These are phyloP conservation scores for Glyptemys insculpta DNA, from an alignment of 2,797 vertebrate species.

Conservation along the genomic window DNA sequence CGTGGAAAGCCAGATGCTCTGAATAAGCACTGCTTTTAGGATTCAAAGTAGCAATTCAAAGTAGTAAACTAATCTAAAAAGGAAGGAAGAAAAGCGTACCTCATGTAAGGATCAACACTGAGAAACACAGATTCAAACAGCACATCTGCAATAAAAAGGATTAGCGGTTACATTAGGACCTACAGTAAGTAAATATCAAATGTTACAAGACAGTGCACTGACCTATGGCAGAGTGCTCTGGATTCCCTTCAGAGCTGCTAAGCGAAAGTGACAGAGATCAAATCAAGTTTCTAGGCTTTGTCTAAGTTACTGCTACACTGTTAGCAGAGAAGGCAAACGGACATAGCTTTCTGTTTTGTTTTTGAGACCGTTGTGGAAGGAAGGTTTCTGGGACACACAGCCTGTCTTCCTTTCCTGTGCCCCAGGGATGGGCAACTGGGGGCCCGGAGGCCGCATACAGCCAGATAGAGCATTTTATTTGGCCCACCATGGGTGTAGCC, in stretches of 20 bases:
- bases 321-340: not conserved
- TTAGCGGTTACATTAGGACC: not conserved
- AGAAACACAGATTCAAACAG: conserved; percentile 91
- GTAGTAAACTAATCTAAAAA: not conserved
- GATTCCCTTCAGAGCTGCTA: not conserved
- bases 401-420: not conserved
- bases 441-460: not conserved
- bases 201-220: not conserved
- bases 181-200: not conserved
- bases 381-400: not conserved
- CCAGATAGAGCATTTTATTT: not conserved
- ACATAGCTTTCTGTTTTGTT: not conserved
- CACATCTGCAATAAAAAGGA: conserved; percentile 85
- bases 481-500: not conserved
- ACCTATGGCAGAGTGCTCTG: not conserved
- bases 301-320: not conserved
- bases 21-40: not conserved
- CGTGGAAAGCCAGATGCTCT: too few relatives aligned
- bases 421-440: not conserved
- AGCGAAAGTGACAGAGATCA: not conserved
- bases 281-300: not conserved
- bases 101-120: conserved; percentile 95
- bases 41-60: conserved; percentile 2
- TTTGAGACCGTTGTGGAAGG: not conserved
- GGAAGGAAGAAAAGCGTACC: conserved; percentile 78